phyloP scores from a whole-genome alignment of 2,888 invertebrate species.

The Anaspis maculata region DNA sequence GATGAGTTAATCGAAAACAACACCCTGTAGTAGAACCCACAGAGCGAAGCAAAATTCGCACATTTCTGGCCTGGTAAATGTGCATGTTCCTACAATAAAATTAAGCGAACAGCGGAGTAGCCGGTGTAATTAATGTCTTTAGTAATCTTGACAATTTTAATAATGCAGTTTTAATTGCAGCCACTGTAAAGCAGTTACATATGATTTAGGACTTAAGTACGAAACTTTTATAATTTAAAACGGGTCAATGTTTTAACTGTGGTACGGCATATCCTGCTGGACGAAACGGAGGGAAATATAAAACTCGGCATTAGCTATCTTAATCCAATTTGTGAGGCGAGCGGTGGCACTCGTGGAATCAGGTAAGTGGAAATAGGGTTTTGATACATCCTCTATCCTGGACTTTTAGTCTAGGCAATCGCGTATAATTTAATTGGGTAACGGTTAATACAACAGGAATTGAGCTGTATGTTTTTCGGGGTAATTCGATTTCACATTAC shows the following conservation, averaged over 20 bases:
- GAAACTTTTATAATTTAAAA: conserved; percentile 21
- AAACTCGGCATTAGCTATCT: conserved; percentile 12
- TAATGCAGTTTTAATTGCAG: conserved; percentile 26
- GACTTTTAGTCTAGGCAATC: no score
- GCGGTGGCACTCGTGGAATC: conserved; percentile 3
- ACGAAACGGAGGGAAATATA: conserved; percentile 1
- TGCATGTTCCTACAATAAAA: no score
- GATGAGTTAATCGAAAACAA: no score
- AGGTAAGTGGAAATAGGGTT: conserved; percentile 7
- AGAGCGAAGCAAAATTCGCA: no score
- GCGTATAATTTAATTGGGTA: no score
- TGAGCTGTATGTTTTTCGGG: no score
- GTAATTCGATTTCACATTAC: no score
- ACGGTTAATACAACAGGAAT: no score
- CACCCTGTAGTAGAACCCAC: no score
- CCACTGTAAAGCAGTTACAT: conserved; percentile 20
- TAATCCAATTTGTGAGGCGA: conserved; percentile 12
- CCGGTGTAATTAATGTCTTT: conserved; percentile 19
- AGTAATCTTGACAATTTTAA: conserved; percentile 24
- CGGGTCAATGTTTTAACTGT: conserved; percentile 8
- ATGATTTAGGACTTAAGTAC: conserved; percentile 20
- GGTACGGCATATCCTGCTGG: neutral
- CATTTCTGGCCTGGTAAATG: no score
- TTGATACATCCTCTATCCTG: conserved; percentile 3
- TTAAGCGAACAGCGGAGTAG: no score